A percentile compares a stretch with the other conserved stretches of the same genome.
These are phyloP conservation scores for Drosophila kambysellisi DNA, from an alignment of 2,888 invertebrate genomes.

Conservation along the genomic window DNA sequence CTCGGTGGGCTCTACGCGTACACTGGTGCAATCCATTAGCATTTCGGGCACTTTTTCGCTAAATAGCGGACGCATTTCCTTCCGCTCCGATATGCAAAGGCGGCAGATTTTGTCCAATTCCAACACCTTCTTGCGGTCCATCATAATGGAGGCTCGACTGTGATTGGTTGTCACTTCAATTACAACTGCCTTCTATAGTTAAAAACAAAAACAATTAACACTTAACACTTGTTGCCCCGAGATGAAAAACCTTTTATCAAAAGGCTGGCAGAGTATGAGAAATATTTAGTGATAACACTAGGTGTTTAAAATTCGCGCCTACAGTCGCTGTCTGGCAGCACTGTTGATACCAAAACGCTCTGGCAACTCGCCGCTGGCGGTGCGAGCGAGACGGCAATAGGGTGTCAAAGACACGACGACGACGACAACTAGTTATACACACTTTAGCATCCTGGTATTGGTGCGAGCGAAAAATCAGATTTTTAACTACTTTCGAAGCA, in stretches of 20 bases:
- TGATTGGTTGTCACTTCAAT: neutral
- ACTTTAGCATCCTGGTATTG: constrained; percentile 70
- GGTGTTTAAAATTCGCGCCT: constrained; percentile 39
- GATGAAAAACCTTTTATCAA: constrained; percentile 2
- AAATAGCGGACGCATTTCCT: constrained; percentile 89
- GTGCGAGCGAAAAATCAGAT: constrained; percentile 77
- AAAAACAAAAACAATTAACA: neutral
- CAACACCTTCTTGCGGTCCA: constrained; percentile 84
- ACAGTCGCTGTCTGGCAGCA: constrained; percentile 35
- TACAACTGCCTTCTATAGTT: constrained; percentile 19
- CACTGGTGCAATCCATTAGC: constrained; percentile 88
- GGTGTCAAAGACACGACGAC: constrained; percentile 45
- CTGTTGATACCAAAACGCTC: constrained; percentile 26
- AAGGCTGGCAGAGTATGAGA: constrained; percentile 36
- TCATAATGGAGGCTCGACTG: constrained; percentile 47
- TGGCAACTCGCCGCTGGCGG: constrained; percentile 39
- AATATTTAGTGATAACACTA: constrained; percentile 33
- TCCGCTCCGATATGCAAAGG: constrained; percentile 88
- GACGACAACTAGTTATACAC: constrained; percentile 74
- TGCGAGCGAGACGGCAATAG: constrained; percentile 51
- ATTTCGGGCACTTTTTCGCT: constrained; percentile 88
- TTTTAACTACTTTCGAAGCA: constrained; percentile 60
- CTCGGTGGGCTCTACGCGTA: constrained; percentile 87
- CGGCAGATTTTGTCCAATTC: constrained; percentile 88
- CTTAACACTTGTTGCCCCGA: constrained; percentile 30